phyloP scores from a whole-genome alignment of 2,888 invertebrate genomes.

The Notodonta dromedarius region DNA sequence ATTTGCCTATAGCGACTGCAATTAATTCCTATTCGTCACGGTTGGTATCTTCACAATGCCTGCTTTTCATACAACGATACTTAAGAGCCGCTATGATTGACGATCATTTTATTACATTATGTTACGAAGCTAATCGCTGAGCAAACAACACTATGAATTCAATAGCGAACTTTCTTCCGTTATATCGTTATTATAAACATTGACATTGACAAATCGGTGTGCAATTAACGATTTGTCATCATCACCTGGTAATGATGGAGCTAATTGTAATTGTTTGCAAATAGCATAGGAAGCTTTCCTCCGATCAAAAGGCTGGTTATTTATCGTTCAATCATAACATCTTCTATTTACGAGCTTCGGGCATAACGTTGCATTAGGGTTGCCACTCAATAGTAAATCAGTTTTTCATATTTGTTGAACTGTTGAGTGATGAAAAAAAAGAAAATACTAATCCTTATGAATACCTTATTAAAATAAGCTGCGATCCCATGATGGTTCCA shows the following conservation, averaged over 20 bases:
- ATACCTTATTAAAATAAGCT: neutral
- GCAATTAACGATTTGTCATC: constrained; percentile 28
- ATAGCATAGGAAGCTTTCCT: constrained; percentile 29
- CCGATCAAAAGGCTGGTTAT: constrained; percentile 29
- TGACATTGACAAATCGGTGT: constrained; percentile 37
- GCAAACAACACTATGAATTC: constrained; percentile 20
- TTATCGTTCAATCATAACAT: constrained; percentile 27
- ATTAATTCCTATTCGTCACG: neutral
- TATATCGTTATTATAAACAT: constrained; percentile 29
- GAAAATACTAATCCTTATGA: too few species aligned
- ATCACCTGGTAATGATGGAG: constrained; percentile 21
- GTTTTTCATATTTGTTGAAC: too few species aligned
- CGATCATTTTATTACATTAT: constrained; percentile 18
- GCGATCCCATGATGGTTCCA: too few species aligned
- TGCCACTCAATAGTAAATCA: neutral
- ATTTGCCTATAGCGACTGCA: neutral
- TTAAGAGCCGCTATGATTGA: constrained; percentile 18
- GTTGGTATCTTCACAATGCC: neutral
- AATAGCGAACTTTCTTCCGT: constrained; percentile 30
- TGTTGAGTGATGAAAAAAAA: too few species aligned
- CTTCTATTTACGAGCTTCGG: constrained; percentile 26
- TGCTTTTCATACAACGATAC: neutral
- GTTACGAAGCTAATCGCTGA: constrained; percentile 10
- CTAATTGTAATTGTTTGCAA: constrained; percentile 33
- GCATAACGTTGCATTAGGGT: constrained; percentile 16